Evolutionary conservation across 2,888 invertebrate species (phyloP).

Genomic region (Noctua janthina): DNA sequence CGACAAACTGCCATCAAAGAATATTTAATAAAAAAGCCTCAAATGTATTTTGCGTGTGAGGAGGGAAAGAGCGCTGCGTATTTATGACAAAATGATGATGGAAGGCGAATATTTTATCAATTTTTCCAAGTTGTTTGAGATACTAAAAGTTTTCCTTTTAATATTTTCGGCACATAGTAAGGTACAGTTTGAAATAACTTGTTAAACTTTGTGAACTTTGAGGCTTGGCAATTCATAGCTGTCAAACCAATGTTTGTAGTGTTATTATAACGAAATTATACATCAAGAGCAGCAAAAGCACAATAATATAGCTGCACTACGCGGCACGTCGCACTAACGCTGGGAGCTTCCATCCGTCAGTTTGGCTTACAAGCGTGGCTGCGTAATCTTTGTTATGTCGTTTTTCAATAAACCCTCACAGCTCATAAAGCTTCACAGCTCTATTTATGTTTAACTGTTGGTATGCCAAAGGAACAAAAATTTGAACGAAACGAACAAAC

Average conservation of each 20-base stretch:
- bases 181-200: not conserved
- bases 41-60: slow-evolving; percentile 50
- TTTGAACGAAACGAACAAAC: not conserved
- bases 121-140: slow-evolving; percentile 5
- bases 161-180: slow-evolving; percentile 21
- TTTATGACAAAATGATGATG: slow-evolving; percentile 40
- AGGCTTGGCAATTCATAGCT: not conserved
- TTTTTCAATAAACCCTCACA: not conserved
- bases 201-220: not conserved
- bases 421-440: too few species aligned
- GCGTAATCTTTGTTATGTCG: not conserved
- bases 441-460: not conserved
- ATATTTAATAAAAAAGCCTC: slow-evolving; percentile 63
- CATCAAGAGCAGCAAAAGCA: not conserved
- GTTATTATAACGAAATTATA: not conserved
- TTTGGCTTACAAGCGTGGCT: not conserved
- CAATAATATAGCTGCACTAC: not conserved
- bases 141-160: slow-evolving; percentile 23
- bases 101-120: slow-evolving; percentile 14
- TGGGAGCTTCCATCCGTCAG: slow-evolving; percentile 1
- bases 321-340: too few species aligned
- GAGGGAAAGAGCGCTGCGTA: slow-evolving; percentile 23
- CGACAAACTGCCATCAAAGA: slow-evolving; percentile 59
- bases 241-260: not conserved
- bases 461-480: not conserved